phyloP scores from a whole-genome alignment of 2,113 vertebrate species.

The Cephalophus harveyi region DNA sequence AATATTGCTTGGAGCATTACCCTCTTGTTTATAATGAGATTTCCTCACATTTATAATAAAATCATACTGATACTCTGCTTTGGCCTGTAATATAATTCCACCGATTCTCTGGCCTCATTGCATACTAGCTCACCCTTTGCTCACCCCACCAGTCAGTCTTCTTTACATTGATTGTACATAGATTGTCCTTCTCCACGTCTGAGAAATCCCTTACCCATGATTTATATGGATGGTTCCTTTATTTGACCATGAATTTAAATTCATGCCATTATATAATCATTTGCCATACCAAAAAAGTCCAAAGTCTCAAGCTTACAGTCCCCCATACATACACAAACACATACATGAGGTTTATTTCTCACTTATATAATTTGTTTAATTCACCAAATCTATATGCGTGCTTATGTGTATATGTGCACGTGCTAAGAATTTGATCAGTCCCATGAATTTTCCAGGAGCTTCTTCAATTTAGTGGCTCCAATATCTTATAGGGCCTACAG shows the following conservation, averaged over 20 bases:
- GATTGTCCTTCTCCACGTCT: background rate
- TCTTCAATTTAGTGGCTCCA: background rate
- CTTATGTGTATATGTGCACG: background rate
- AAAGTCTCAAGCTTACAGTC: background rate
- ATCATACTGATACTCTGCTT: background rate
- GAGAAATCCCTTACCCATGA: background rate
- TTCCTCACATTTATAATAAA: background rate
- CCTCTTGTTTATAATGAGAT: background rate
- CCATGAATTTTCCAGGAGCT: background rate
- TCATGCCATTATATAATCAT: background rate
- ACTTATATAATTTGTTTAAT: background rate
- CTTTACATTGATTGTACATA: background rate
- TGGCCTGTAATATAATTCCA: background rate
- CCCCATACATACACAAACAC: background rate
- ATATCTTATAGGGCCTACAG: too few relatives aligned
- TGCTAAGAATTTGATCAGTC: rapidly evolving
- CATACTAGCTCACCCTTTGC: background rate
- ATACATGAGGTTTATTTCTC: background rate
- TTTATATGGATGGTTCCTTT: background rate
- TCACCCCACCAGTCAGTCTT: background rate
- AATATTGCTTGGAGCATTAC: background rate
- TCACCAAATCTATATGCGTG: background rate
- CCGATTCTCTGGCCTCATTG: background rate
- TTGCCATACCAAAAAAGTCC: background rate
- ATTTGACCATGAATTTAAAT: background rate